phyloP scores from a whole-genome alignment of 2,113 vertebrate species.

The Columba janthina region DNA sequence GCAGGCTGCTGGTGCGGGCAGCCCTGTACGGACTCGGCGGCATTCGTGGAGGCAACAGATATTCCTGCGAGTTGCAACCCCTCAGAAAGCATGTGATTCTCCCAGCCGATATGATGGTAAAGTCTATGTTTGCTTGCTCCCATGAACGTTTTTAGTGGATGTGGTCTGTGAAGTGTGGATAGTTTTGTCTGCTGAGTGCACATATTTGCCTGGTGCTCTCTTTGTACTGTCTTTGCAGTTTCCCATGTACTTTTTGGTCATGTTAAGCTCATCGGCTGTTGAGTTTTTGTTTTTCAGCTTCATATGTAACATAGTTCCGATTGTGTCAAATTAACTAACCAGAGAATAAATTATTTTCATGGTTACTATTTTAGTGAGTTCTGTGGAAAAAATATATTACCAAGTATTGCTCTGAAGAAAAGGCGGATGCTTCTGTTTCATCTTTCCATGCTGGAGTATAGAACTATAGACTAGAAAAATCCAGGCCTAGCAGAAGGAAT shows the following conservation, averaged over 20 bases:
- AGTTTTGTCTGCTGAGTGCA: not conserved
- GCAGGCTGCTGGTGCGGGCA: conserved; percentile 49
- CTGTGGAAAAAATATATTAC: not conserved
- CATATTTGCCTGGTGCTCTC: not conserved
- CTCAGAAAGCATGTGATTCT: conserved; percentile 88
- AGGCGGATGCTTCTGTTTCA: not conserved
- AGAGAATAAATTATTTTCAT: not conserved
- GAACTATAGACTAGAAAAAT: not conserved
- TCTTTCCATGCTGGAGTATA: not conserved
- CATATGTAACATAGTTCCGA: not conserved
- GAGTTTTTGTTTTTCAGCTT: not conserved
- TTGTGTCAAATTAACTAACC: not conserved
- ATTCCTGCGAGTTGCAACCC: conserved; percentile 95
- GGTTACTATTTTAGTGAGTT: not conserved
- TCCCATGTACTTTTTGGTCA: not conserved
- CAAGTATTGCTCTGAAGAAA: not conserved
- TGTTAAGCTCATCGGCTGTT: not conserved
- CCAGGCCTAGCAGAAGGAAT: not conserved
- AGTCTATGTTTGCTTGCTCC: not conserved
- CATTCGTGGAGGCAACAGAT: conserved; percentile 99
- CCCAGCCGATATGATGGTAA: conserved; percentile 82
- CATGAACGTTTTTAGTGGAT: accelerated
- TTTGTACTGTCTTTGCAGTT: not conserved
- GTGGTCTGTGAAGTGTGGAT: not conserved
- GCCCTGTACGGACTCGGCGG: conserved; percentile 82